Percentiles rank a stretch among this genome's conserved stretches.
Conservation (phyloP, 2,113 vertebrate genomes). For the Hippoglossus stenolepis region DNA sequence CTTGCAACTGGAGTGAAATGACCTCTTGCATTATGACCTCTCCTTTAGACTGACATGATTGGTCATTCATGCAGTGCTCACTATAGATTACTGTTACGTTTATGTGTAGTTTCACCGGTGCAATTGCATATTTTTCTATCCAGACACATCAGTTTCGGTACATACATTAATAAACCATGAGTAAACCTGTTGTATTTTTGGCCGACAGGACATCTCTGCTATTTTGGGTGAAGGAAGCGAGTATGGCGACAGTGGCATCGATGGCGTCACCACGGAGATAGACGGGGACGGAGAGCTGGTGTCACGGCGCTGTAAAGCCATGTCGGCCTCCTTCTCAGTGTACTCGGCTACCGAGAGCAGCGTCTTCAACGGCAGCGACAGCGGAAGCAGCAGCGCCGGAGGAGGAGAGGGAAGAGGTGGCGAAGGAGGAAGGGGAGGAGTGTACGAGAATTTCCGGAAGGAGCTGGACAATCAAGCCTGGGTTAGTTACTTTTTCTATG, state of each 20-base stretch:
- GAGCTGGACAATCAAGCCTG: conserved; percentile 88
- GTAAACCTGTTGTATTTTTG: conserved; percentile 6
- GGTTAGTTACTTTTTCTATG: conserved; percentile 46
- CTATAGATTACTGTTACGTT: background rate
- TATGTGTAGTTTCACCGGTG: background rate
- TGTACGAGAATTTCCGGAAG: conserved; percentile 96
- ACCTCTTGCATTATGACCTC: conserved; percentile 10
- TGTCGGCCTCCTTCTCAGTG: conserved; percentile 93
- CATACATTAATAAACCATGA: background rate
- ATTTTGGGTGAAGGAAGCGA: conserved; percentile 90
- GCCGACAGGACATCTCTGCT: conserved; percentile 87
- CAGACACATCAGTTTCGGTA: background rate
- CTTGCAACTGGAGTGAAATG: background rate
- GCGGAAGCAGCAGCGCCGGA: conserved; percentile 91
- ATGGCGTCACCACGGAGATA: conserved; percentile 88
- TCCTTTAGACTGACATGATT: background rate
- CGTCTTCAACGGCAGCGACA: conserved; percentile 91
- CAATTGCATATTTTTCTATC: background rate
- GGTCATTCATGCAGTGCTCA: conserved; percentile 4
- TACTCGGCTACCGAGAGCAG: conserved; percentile 83
- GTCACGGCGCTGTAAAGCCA: conserved; percentile 92
- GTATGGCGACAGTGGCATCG: conserved; percentile 95
- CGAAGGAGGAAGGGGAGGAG: conserved; percentile 83
- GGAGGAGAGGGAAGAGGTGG: conserved; percentile 82
- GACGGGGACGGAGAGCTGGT: conserved; percentile 81